Base-by-base conservation (phyloP, 2,797 vertebrate genomes). In the Natrix natrix region DNA sequence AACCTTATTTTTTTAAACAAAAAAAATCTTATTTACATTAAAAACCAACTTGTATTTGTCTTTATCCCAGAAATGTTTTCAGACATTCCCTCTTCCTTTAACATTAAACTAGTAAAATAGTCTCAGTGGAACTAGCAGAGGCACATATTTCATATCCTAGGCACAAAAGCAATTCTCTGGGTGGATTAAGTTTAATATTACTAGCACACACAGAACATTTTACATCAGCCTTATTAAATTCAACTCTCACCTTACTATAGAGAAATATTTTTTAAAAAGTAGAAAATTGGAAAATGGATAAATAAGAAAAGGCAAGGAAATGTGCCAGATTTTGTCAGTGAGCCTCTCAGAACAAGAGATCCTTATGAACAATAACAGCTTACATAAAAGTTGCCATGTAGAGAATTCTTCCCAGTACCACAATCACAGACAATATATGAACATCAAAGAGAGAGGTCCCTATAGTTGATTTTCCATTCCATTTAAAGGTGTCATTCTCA, bases 121-220 rank as follows among this genome's bases (percentile, higher is more conserved):
- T 96, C 96, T 96, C 97, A 96, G 12, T 92, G 95, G 94, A 93
- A 96, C 95, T 94, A 93, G 94, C 93, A 96, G 86, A 93, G 94
- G 96, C 96, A 95, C 3, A 32, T 95, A 97, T 97, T 98, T 98
- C 95, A 97, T 93, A 97, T 96, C 92, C 93, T 96, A 96, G 96
- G 95, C 94, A 97, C 94, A 98, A 97, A 97, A 96, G 92, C 96
- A 97, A 97, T 97, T 97, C 96, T 95, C 95, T 95, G 90, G 52
- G 93, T 96, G 96, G 95, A 97, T 98, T 97, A 97, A 97, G 93
- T 96, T 96, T 97, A 97, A 94, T 97, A 97, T 97, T 96, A 96
- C 95, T 93, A 95, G 93, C 69, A 17, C 90, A 17, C 90, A 95
- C 94, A 97, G 93, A 97, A 94, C 59, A 95, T 90, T 94, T 96